These are phyloP conservation scores for Nephrotoma appendiculata DNA, from an alignment of 2,888 invertebrate genomes.

Conservation along the genomic window DNA sequence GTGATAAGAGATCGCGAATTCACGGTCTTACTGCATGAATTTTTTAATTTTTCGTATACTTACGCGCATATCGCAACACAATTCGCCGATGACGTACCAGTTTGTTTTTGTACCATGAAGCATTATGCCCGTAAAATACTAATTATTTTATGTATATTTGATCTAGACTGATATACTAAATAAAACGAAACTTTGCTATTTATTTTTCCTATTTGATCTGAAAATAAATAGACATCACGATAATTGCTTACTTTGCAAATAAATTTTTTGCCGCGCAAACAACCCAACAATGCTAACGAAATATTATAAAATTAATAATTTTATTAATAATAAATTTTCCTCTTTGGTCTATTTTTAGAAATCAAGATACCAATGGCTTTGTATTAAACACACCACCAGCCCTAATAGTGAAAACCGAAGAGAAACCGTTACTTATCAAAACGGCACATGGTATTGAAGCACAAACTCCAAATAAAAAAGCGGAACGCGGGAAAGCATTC, in stretches of 20 bases:
- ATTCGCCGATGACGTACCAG: background rate
- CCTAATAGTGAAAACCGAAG: background rate
- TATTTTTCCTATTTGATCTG: background rate
- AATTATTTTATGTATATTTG: too few species aligned
- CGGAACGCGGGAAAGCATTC: conserved; percentile 34
- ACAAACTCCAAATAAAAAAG: conserved; percentile 18
- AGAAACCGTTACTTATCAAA: background rate
- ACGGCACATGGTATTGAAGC: background rate
- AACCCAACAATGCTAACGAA: background rate
- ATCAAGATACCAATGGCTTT: background rate
- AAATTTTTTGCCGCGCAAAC: background rate
- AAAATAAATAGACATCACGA: background rate
- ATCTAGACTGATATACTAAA: too few species aligned
- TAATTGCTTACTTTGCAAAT: background rate
- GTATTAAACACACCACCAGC: background rate
- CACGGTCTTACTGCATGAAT: background rate
- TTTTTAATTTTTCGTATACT: background rate
- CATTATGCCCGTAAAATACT: too few species aligned
- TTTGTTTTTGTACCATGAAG: background rate
- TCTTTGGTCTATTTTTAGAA: background rate
- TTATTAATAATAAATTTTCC: background rate
- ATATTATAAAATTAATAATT: background rate
- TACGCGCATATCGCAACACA: background rate
- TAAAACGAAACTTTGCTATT: background rate
- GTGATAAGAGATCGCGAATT: background rate